These are phyloP conservation scores for Spilosoma lubricipeda DNA, from an alignment of 2,888 invertebrate species.

Conservation along the genomic window DNA sequence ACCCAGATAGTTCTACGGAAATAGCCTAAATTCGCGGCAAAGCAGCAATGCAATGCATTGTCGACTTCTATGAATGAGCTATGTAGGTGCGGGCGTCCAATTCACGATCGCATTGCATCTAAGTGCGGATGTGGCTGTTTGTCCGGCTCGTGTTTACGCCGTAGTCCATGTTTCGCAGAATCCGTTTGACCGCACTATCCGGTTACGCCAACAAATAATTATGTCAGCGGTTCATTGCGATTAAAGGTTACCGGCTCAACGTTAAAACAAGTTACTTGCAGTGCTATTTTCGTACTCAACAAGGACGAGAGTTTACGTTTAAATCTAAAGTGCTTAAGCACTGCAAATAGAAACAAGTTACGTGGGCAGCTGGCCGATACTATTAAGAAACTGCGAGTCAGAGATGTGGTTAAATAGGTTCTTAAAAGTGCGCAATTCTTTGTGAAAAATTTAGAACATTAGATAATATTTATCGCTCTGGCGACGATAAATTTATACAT, in stretches of 20 bases:
- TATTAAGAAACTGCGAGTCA: slow-evolving; percentile 72
- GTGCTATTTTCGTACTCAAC: slow-evolving; percentile 57
- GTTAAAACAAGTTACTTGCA: slow-evolving; percentile 43
- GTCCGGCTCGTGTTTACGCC: slow-evolving; percentile 67
- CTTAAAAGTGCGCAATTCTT: slow-evolving; percentile 69
- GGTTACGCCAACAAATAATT: slow-evolving; percentile 80
- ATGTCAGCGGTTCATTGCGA: slow-evolving; percentile 78
- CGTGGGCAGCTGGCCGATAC: slow-evolving; percentile 74
- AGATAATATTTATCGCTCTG: slow-evolving; percentile 72
- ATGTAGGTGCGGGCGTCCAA: slow-evolving; percentile 61
- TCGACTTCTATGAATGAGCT: slow-evolving; percentile 75
- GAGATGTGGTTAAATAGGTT: slow-evolving; percentile 71
- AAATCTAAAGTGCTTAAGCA: slow-evolving; percentile 63
- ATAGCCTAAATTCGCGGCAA: slow-evolving; percentile 65
- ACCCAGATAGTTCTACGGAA: slow-evolving; percentile 58
- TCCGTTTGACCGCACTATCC: slow-evolving; percentile 68
- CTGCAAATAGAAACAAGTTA: slow-evolving; percentile 79
- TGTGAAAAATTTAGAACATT: slow-evolving; percentile 67
- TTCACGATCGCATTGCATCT: slow-evolving; percentile 70
- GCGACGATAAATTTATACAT: slow-evolving; percentile 81
- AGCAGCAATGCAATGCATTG: slow-evolving; percentile 65
- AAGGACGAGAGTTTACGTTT: slow-evolving; percentile 71
- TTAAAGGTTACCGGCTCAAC: slow-evolving; percentile 67
- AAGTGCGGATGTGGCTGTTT: slow-evolving; percentile 70
- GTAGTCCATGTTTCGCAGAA: slow-evolving; percentile 76